Conservation (phyloP, 1,140 invertebrate genomes). For the Limonius californicus region DNA sequence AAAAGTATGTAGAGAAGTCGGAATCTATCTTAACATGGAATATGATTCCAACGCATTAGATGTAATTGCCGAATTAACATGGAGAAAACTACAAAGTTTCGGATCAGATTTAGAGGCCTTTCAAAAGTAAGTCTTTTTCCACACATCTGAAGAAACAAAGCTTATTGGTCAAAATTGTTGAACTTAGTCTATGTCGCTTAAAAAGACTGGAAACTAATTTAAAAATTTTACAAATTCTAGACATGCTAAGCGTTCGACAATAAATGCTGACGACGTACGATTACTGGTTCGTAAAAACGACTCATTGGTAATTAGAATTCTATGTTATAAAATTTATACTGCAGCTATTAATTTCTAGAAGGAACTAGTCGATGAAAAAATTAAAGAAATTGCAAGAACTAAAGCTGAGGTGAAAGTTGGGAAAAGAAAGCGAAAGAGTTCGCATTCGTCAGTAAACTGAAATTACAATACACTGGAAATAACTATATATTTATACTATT, state of each 20-base stretch:
- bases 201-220: too few relatives aligned
- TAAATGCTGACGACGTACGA: constrained; percentile 54
- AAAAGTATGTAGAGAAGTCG: constrained; percentile 49
- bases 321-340: too few relatives aligned
- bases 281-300: constrained; percentile 51
- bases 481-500: not conserved
- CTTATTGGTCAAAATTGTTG: constrained; percentile 9
- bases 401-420: not conserved
- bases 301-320: constrained; percentile 48
- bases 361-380: constrained; percentile 30
- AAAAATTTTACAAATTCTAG: constrained; percentile 42
- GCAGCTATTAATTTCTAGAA: constrained; percentile 25
- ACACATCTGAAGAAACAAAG: not conserved
- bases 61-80: constrained; percentile 51
- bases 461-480: too few relatives aligned
- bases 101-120: constrained; percentile 54
- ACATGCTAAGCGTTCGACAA: constrained; percentile 52
- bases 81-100: constrained; percentile 50
- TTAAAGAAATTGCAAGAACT: constrained; percentile 11
- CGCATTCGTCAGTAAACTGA: too few relatives aligned
- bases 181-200: too few relatives aligned
- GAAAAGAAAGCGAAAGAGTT: not conserved
- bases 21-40: constrained; percentile 48
- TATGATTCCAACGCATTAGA: constrained; percentile 47
- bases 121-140: constrained; percentile 49